Evolutionary conservation across 2,113 vertebrate genomes (phyloP), one percentile per base, ranked within the genome.

Genomic region (Corythornis vintsioides): DNA sequence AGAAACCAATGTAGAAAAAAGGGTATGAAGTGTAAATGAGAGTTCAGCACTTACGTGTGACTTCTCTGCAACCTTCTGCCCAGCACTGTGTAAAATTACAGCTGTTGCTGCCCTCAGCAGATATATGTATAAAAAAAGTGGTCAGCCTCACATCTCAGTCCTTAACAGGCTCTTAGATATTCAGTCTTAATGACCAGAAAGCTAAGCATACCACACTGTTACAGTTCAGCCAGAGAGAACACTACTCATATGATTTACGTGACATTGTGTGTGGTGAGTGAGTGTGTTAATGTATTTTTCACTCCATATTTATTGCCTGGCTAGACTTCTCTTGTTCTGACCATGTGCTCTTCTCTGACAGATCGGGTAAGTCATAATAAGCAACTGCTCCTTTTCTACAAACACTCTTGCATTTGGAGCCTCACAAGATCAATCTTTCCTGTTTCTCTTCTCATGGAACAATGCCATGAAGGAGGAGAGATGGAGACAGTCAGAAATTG

Each of bases 351-450:
- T 93, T 90, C 89, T 90, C 77, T 0, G 12, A 80, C 84, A 93
- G 89, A 86, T 80, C 50, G n/a, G 53, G 35, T 82, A 88, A 95
- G 64, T 95, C 91, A 90, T 89, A 93, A 93, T 88, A 96, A 95
- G 80, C 90, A 96, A 93, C 55, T 89, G 86, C 45, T 93, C 35
- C 38, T 90, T 95, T 96, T 93, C 88, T 92, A 60, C 89, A 94
- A 96, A 95, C 89, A 94, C 83, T 90, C 57, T 56, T 83, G 55
- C 43, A 31, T 93, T 87, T 93, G 71, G 55, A 94, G 63, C 64
- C 59, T 93, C 0, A 0, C 55, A 86, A 86, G 57, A 91, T 95
- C 73, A 78, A 89, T 86, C 83, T 89, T 89, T 38, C 8, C 66
- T 74, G 66, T 74, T 90, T 90, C 66, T 89, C 59, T 93, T 94